Evolutionary conservation across 2,888 invertebrate genomes (phyloP), one percentile per base, ranked within the genome.

Genomic region (Yponomeuta sedellus): DNA sequence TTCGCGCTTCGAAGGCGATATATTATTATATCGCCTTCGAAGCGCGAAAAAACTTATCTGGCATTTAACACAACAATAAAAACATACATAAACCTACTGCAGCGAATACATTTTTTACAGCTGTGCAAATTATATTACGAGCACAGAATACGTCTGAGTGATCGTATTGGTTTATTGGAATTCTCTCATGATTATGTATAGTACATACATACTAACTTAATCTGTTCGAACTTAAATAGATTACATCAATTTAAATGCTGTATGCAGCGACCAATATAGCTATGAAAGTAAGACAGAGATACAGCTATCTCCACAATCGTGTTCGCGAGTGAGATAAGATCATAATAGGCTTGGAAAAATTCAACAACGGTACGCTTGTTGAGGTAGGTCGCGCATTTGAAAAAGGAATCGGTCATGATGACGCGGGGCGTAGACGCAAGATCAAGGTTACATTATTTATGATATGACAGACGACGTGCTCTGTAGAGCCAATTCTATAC

Each of bases 371-470:
- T 44, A 25, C 20, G 59, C 59, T n/a, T 19, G 57, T 65, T 65
- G 65, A 59, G 58, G 65, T 39, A 65, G 65, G 65, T 65, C 58
- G 20, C 58, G 65, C 34, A 12, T 40, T 58, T 10, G n/a, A 39
- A 65, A n/a, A 56, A 11, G 56, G 16, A 56, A 56, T 56, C 12
- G 12, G 16, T 2, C 12, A 52, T 10, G 19, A 19, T 20, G 58
- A 52, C 16, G 44, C 44, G 44, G 44, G 16, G 16, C 44, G 44
- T 52, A 52, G 44, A 16, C 44, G 16, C 44, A 16, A 52, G 44
- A 34, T 34, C 34, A 34, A 34, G 34, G 34, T 34, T 34, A 34
- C 34, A 34, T 34, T 34, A 34, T 34, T 34, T 8, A 34, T 34
- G 34, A 34, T 8, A 34, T 34, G 34, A 34, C 5, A 34, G 8